Base-by-base conservation (phyloP, 2,888 invertebrate species). In the Scaptomyza parva region DNA sequence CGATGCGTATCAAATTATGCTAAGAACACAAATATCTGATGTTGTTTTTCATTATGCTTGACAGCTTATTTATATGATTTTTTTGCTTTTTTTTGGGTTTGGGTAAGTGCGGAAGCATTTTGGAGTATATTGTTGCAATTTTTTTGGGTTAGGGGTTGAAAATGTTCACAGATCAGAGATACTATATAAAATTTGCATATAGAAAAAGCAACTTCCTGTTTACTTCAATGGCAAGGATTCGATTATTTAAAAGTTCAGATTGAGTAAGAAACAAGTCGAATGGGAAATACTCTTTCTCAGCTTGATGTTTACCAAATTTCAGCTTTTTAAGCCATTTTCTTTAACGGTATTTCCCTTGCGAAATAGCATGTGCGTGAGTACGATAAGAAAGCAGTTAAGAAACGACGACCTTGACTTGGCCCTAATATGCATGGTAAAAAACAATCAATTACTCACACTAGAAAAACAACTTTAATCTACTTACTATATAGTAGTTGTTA, bases 1-100 rank as follows among this genome's bases (percentile, higher is more conserved):
- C 85, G 78, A 75, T 86, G 61, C 70, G 78, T 82, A 82, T 82
- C 82, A 69, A 58, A 84, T 82, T 72, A 72, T 76, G 65, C 18
- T 45, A 67, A 59, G 58, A 40, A 62, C 53, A 60, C 39, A 41
- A 2, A 14, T 8, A 33, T 40, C 48, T 65, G 43, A 63, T 66
- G 24, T 61, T 58, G 26, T 39, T 43, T 14, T 43, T 20, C 52
- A 51, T 50, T 47, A 53, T 48, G 20, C 22, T 39, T 53, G 53
- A 43, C 73, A 72, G 41, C 20, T 47, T 17, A 11, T 45, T 44
- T 37, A 9, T 18, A 14, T 24, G 6, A 12, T 41, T 30, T 33
- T 20, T n/a, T n/a, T 33, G 14, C 4, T 2, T 12, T 40, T 8
- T 3, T 40, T 18, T 11, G 20, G 12, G 28, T 20, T 24, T 53